Base-by-base conservation (phyloP, 53 echinoderm and acorn worm species). In the Apostichopus leukothele region DNA sequence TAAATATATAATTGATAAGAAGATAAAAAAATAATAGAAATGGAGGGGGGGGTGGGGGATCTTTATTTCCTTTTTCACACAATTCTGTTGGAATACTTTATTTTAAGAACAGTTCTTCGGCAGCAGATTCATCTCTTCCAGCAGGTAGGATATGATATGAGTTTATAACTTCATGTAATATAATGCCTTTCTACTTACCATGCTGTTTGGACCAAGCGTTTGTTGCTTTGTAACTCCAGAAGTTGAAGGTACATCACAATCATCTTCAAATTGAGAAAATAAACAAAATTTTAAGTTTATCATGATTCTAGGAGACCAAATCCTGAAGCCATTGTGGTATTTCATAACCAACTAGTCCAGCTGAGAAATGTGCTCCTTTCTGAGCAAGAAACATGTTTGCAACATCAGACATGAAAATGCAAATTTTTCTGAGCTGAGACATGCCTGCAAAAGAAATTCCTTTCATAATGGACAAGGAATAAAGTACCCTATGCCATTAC, bases 201-300 rank as follows among this genome's bases (percentile, higher is more conserved):
- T 89, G 98, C 94, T 9, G 98, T 98, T 88, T 95, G 95, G 78
- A 95, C 93, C 83, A 98, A 92, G 51, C 96, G 94, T 76, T 91
- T 87, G 85, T 98, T 98, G 88, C 92, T 88, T 79, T 98, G 94
- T 86, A 95, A 98, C 93, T 96, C 98, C 94, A 98, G 90, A 74
- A 91, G 91, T 90, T 98, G 95, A 12, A 98, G 87, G 90, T 96
- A 98, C 75, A 93, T 98, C 94, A 98, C 98, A 91, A 98, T 96
- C 98, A 98, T 96, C 98, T 98, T 96, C 92, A 96, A 91, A 89
- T 90, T 80, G 91, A 88, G 93, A 92, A 89, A 94, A 90, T 91
- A 90, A 93, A 85, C 68, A 85, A 67, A 23, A 9, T 85, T 84
- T 19, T 6, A 18, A 6, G 14, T 71, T 71, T 18, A 71, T 18